Base-by-base conservation (phyloP, 2,113 vertebrate genomes). In the Falcunculus frontatus region DNA sequence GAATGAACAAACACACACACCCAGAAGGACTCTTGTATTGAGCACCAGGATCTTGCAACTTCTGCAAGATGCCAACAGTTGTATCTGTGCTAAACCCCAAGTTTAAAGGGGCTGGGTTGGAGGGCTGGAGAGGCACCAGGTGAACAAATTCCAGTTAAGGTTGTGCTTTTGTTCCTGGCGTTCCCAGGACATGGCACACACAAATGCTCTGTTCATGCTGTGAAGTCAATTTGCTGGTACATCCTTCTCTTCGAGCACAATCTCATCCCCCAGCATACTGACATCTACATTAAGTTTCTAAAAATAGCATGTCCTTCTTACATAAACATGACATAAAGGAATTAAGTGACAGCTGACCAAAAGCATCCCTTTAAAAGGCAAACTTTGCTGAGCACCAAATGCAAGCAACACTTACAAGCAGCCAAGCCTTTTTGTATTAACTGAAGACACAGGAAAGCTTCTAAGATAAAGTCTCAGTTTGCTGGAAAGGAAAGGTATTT, bases 281-380 rank as follows among this genome's bases (percentile, higher is more conserved):
- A 67, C 92, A 93, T 39, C 85, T 89, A 88, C 18, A 47, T n/a
- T 68, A 80, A 80, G 70, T 39, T 79, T 39, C 57, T 87, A 70
- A 87, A 93, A 91, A 81, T 60, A 92, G 42, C 52, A 29, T 22
- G 55, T 47, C 59, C 37, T 87, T 93, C 79, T 87, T 96, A 91
- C 26, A 72, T 80, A 91, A 83, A 94, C 95, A 89, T 21, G 59
- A 77, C 84, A 80, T 49, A 92, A 90, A 95, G 90, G 82, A 94
- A 92, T 94, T 92, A 95, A 52, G 79, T 92, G 86, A 89, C 83
- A 95, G 88, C 62, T 89, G 85, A 79, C 83, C 94, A 53, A 63
- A 90, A 87, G 65, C 75, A 90, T 82, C 57, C 60, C 73, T 90
- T 94, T 75, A 87, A 94, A 90, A 90, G 77, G 73, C 68, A 84